A percentile compares a stretch with the other conserved stretches of the same genome.
phyloP scores from a whole-genome alignment of 2,797 vertebrate genomes.

The Coranthus polyacanthus region DNA sequence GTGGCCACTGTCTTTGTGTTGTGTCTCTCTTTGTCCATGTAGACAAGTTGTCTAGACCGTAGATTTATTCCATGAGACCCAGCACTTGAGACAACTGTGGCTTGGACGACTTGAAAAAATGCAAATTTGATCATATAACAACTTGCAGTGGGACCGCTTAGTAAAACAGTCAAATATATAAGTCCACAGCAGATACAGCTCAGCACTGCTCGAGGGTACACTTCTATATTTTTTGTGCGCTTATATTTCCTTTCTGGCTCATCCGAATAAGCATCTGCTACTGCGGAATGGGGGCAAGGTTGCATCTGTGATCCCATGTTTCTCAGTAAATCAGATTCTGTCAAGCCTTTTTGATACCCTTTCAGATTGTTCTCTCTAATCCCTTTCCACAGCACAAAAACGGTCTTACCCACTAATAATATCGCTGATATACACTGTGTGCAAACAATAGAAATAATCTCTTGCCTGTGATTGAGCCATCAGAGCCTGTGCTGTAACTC shows the following conservation, averaged over 20 bases:
- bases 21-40: slow-evolving; percentile 10
- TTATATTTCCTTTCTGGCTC: slow-evolving; percentile 36
- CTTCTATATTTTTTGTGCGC: slow-evolving; percentile 24
- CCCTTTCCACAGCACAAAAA: slow-evolving; percentile 51
- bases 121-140: slow-evolving; percentile 48
- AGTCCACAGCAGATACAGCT: slow-evolving; percentile 39
- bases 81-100: slow-evolving; percentile 20
- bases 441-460: slow-evolving; percentile 69
- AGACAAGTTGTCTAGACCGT: slow-evolving; percentile 16
- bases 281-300: slow-evolving; percentile 54
- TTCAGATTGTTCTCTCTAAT: slow-evolving; percentile 68
- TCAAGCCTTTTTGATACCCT: slow-evolving; percentile 60
- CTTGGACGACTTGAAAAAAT: slow-evolving; percentile 23
- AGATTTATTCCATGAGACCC: slow-evolving; percentile 10
- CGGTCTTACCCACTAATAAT: slow-evolving; percentile 48
- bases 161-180: slow-evolving; percentile 31
- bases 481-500: slow-evolving; percentile 15
- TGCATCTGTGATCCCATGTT: slow-evolving; percentile 67
- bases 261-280: slow-evolving; percentile 61
- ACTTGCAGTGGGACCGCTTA: slow-evolving; percentile 26
- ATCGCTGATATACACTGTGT: slow-evolving; percentile 45
- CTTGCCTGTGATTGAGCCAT: slow-evolving; percentile 47
- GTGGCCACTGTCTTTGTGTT: slow-evolving; percentile 13
- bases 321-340: slow-evolving; percentile 59
- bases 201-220: slow-evolving; percentile 6